Percentiles rank a stretch among this genome's conserved stretches.
Conservation (phyloP, 2,113 vertebrate species). For the Synchiropus splendidus region DNA sequence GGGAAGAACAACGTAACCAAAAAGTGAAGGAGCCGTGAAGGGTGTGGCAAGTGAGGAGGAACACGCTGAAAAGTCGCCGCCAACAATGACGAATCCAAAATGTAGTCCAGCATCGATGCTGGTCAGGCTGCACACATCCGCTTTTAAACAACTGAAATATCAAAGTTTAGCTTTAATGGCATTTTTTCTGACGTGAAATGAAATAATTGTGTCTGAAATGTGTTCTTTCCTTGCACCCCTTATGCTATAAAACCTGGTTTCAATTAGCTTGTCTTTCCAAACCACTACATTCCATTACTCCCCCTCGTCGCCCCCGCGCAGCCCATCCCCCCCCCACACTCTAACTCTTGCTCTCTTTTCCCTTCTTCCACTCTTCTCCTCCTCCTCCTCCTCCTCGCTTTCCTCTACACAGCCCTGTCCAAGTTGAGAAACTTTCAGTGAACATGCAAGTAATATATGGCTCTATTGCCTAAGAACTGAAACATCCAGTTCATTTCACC, state of each 20-base stretch:
- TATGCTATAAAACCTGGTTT: constrained; percentile 69
- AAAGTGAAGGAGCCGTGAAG: constrained; percentile 27
- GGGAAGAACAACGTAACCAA: constrained; percentile 5
- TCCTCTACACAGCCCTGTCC: constrained; percentile 41
- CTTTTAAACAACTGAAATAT: no score
- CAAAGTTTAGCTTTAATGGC: no score
- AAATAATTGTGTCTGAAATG: no score
- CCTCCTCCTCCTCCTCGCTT: constrained; percentile 12
- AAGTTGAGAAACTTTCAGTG: constrained; percentile 43
- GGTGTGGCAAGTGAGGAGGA: constrained; percentile 59
- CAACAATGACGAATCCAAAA: no score
- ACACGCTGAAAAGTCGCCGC: no score
- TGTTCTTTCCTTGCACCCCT: constrained; percentile 20
- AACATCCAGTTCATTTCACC: no score
- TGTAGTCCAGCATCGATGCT: no score
- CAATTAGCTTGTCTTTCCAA: constrained; percentile 79
- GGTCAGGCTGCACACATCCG: no score
- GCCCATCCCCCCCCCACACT: constrained; percentile 38
- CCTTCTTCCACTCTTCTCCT: constrained; percentile 22
- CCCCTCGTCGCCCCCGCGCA: constrained; percentile 36
- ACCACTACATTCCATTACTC: constrained; percentile 76
- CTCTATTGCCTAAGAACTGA: no score
- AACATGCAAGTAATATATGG: no score
- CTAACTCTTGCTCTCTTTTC: constrained; percentile 36
- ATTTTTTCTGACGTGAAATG: no score